These are phyloP conservation scores for Drosophila colorata DNA, from an alignment of 2,888 invertebrate species.

Conservation along the genomic window DNA sequence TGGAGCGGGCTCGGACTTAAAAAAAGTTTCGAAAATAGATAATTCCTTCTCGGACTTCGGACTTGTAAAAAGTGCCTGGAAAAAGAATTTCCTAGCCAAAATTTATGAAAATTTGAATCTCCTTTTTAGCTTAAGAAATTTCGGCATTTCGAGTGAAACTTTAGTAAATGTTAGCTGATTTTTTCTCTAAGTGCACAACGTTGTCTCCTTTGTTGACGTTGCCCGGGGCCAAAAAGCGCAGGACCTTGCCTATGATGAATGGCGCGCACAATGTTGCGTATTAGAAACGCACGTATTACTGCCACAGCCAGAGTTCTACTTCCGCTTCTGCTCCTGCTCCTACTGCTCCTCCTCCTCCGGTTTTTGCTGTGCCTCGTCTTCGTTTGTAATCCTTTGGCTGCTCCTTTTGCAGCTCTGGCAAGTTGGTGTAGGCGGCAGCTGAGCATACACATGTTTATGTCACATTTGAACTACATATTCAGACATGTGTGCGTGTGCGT, in stretches of 20 bases:
- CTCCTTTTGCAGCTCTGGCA: constrained; percentile 51
- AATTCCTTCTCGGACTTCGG: too few species aligned
- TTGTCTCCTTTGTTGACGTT: constrained; percentile 61
- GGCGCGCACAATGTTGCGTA: constrained; percentile 73
- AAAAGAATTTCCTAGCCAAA: too few species aligned
- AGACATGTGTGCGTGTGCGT: constrained; percentile 3
- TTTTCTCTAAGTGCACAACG: constrained; percentile 6
- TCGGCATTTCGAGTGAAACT: too few species aligned
- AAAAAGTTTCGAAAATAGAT: too few species aligned
- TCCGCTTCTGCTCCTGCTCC: background rate
- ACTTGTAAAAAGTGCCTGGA: too few species aligned
- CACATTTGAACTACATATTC: constrained; percentile 67
- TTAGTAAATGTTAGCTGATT: too few species aligned
- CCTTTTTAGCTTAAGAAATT: too few species aligned
- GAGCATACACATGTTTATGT: constrained; percentile 77
- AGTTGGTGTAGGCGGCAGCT: constrained; percentile 56
- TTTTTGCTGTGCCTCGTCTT: background rate
- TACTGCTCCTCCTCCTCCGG: background rate
- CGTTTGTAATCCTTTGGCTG: constrained; percentile 60
- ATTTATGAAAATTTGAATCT: too few species aligned
- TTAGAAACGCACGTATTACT: constrained; percentile 75
- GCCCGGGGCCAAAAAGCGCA: constrained; percentile 37
- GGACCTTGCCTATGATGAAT: constrained; percentile 64
- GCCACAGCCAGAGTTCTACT: constrained; percentile 17
- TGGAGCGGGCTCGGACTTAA: too few species aligned